Base-by-base conservation (phyloP, 2,888 invertebrate genomes). In the Scrobipalpa costella region DNA sequence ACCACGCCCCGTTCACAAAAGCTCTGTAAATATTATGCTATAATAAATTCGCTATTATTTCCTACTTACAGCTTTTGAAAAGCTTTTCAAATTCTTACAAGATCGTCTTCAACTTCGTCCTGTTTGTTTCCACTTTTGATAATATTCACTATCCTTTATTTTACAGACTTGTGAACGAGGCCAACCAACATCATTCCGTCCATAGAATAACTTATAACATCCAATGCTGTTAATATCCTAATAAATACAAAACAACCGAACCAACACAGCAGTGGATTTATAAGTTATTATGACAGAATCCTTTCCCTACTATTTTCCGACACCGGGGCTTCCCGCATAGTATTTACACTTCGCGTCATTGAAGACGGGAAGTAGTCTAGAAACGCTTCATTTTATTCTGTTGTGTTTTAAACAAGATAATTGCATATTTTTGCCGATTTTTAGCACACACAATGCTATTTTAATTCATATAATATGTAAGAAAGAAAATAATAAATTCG, bases 1-100 rank as follows among this genome's bases (percentile, higher is more conserved):
- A 71, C 72, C 74, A 71, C 76, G 71, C 67, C 71, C 71, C 70
- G 67, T 71, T 72, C 72, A 60, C 57, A 61, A 40, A 34, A 49
- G 21, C 15, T 40, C 57, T 44, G 44, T 27, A 21, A 21, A 44
- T 44, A 44, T 21, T 57, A 34, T 34, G 7, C 38, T 38, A 27
- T 38, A 13, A 9, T 44, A 44, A 44, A 19, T 59, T 44, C 19
- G 19, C 36, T 36, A 57, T 38, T 7, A 50, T 50, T 19, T 55
- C 33, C 33, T 19, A 33, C 15, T 33, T 55, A 55, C 44, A 15
- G 44, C 44, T 44, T 44, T 44, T 44, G 2, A 2, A 44, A 44
- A 44, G 40, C 40, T 40, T 40, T 40, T 13, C 13, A 1, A 40
- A 40, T 11, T 13, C 11, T 40, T 40, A 13, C 40, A 40, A 40